These are phyloP conservation scores for Eucriotettix oculatus DNA, from an alignment of 2,888 invertebrate genomes.

Conservation along the genomic window DNA sequence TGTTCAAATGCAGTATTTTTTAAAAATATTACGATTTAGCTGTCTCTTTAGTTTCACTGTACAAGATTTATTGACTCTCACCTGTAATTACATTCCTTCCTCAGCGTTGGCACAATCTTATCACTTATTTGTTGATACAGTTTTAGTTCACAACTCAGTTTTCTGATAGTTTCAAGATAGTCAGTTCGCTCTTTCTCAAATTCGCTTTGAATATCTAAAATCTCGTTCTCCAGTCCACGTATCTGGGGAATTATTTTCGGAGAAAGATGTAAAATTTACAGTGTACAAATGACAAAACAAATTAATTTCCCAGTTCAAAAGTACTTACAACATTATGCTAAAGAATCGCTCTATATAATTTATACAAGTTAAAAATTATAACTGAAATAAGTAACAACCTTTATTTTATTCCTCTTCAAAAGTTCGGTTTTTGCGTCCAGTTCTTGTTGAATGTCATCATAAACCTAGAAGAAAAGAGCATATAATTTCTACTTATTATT, in stretches of 20 bases:
- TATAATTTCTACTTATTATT: too few species aligned
- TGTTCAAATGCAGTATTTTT: too few species aligned
- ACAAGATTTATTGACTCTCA: conserved; percentile 17
- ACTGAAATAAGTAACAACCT: conserved; percentile 24
- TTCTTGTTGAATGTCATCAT: conserved; percentile 62
- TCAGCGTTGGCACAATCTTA: conserved; percentile 47
- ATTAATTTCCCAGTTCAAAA: too few species aligned
- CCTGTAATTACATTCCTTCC: conserved; percentile 59
- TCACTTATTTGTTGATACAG: conserved; percentile 46
- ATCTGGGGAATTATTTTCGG: conserved; percentile 25
- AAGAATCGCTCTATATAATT: too few species aligned
- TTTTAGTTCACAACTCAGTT: conserved; percentile 51
- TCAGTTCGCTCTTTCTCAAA: conserved; percentile 69
- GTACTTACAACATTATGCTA: too few species aligned
- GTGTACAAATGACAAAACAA: too few species aligned
- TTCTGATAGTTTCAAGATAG: conserved; percentile 63
- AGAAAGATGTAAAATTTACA: too few species aligned
- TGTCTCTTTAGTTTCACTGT: too few species aligned
- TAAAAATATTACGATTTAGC: too few species aligned
- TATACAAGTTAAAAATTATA: too few species aligned
- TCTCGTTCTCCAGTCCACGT: conserved; percentile 50
- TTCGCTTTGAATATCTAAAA: conserved; percentile 60
- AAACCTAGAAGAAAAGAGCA: conserved; percentile 35
- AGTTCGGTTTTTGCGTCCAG: conserved; percentile 52
- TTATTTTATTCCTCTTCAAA: conserved; percentile 44